A percentile compares a stretch with the other conserved stretches of the same genome.
Conservation (phyloP, 2,113 vertebrate genomes). For the Mesocricetus auratus region DNA sequence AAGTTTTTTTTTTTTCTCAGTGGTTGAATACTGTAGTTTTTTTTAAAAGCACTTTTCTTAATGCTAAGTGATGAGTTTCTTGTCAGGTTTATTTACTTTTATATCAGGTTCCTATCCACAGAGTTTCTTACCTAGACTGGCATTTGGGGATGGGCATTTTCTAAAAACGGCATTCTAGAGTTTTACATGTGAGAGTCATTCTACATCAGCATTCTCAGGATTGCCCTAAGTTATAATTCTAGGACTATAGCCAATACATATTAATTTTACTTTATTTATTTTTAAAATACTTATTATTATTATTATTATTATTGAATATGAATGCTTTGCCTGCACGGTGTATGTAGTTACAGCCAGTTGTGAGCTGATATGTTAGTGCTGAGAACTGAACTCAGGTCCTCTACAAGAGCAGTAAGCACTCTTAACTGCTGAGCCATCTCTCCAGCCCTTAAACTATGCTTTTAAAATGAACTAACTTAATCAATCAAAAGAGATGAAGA, state of each 20-base stretch:
- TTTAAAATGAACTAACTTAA: slow-evolving; percentile 39
- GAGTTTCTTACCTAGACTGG: background rate
- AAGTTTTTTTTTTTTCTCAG: background rate
- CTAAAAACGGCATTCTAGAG: background rate
- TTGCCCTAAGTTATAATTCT: background rate
- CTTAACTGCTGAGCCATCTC: background rate
- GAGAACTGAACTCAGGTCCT: background rate
- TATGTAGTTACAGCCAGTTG: background rate
- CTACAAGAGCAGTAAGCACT: background rate
- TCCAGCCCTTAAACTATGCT: background rate
- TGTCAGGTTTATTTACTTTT: background rate
- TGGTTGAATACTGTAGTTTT: background rate
- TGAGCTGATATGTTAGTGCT: background rate
- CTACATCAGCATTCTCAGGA: background rate
- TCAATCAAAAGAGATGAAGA: too few species aligned
- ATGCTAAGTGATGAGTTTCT: background rate
- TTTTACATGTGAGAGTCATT: background rate
- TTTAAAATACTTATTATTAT: background rate
- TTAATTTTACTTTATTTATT: background rate
- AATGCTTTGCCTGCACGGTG: background rate
- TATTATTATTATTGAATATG: background rate
- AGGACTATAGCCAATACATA: background rate
- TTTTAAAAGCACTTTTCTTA: background rate
- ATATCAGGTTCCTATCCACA: background rate
- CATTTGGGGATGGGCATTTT: background rate